Conservation (phyloP, 2,888 invertebrate genomes). For the Anaspis maculata region DNA sequence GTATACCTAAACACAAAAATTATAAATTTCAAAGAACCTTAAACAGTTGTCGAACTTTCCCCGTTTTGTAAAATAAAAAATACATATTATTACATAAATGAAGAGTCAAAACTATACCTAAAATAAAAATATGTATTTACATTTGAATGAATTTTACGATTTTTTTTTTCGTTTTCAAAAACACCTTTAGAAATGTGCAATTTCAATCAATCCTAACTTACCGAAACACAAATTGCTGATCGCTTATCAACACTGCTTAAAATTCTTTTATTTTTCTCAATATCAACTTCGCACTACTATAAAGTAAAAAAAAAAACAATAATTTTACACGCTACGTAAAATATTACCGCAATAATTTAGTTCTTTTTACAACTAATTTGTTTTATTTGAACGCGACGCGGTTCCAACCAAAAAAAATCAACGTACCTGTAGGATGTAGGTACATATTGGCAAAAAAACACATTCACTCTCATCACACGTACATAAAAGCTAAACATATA, state of each 20-base stretch:
- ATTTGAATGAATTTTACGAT: slow-evolving; percentile 6
- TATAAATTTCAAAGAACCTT: slow-evolving; percentile 22
- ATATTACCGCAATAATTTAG: slow-evolving; percentile 34
- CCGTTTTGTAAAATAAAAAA: too few species aligned
- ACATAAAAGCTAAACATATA: slow-evolving; percentile 17
- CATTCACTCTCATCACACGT: slow-evolving; percentile 20
- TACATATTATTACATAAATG: slow-evolving; percentile 1
- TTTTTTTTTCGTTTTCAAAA: too few species aligned
- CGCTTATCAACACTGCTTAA: slow-evolving; percentile 25
- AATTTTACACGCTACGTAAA: slow-evolving; percentile 28
- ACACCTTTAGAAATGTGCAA: neutral
- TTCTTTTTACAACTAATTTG: too few species aligned
- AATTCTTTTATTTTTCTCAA: slow-evolving; percentile 25
- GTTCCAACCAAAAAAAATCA: too few species aligned
- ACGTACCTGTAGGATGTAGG: too few species aligned
- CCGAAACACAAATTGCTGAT: slow-evolving; percentile 2
- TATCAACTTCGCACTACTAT: slow-evolving; percentile 3
- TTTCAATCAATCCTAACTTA: neutral
- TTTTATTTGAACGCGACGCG: too few species aligned
- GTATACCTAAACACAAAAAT: too few species aligned
- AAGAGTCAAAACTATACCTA: neutral
- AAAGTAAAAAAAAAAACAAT: slow-evolving; percentile 2
- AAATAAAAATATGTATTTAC: slow-evolving; percentile 1
- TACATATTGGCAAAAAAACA: slow-evolving; percentile 14
- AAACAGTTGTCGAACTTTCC: slow-evolving; percentile 16